Conservation (phyloP, 2,888 invertebrate genomes). For the Melinaea marsaeus region DNA sequence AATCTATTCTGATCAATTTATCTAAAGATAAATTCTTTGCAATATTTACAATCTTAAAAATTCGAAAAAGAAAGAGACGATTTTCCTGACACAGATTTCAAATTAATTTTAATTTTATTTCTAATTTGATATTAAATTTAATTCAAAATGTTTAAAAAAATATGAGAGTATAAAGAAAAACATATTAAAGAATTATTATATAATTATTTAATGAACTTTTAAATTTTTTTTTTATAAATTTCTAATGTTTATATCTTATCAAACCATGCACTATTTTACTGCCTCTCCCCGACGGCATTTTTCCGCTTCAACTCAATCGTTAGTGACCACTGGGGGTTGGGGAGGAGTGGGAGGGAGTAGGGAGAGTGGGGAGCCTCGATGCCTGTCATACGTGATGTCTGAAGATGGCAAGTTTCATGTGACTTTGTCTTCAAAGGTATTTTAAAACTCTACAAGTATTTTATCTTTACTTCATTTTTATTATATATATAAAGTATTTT, state of each 20-base stretch:
- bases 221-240: too few relatives aligned
- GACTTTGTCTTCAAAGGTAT: conserved; percentile 1
- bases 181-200: too few relatives aligned
- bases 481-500: background rate
- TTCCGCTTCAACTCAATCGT: conserved; percentile 13
- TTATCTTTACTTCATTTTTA: background rate
- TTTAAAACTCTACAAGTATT: conserved; percentile 2
- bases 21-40: too few relatives aligned
- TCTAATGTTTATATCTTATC: background rate
- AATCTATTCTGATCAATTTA: too few relatives aligned
- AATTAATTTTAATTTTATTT: too few relatives aligned
- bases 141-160: too few relatives aligned
- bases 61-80: too few relatives aligned
- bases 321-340: conserved; percentile 9
- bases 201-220: too few relatives aligned
- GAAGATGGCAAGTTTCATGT: conserved; percentile 14
- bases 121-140: too few relatives aligned
- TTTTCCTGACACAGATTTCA: too few relatives aligned
- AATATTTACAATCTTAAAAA: too few relatives aligned
- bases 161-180: too few relatives aligned
- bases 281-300: conserved; percentile 1
- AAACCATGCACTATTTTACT: conserved; percentile 1
- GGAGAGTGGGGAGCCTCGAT: conserved; percentile 21
- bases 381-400: conserved; percentile 29
- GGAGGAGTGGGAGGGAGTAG: conserved; percentile 1